Evolutionary conservation across 2,888 invertebrate species (phyloP).

Genomic region (Anthophora plumipes): DNA sequence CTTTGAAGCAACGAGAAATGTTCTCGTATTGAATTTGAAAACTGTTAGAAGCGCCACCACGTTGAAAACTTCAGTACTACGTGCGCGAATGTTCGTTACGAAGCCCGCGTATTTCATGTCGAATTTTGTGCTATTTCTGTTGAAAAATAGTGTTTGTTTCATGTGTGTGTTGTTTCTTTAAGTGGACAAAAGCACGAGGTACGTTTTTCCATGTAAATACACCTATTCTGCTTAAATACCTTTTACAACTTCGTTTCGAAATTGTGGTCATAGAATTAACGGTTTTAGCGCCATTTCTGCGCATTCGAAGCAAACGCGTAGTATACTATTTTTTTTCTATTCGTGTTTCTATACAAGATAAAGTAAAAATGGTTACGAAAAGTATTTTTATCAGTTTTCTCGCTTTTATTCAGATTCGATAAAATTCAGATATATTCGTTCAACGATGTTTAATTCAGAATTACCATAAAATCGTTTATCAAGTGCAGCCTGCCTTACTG

Average conservation of each 20-base stretch:
- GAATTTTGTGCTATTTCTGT: not conserved
- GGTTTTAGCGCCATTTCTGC: not conserved
- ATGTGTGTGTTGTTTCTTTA: too few species aligned
- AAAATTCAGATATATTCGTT: not conserved
- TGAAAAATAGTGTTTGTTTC: not conserved
- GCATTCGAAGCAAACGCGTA: not conserved
- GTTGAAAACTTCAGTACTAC: not conserved
- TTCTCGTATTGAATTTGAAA: too few species aligned
- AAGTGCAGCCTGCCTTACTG: not conserved
- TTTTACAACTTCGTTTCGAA: not conserved
- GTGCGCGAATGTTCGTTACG: not conserved
- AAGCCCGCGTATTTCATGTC: not conserved
- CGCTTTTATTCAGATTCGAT: too few species aligned
- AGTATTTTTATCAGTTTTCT: constrained; percentile 8
- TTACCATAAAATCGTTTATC: too few species aligned
- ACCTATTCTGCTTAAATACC: not conserved
- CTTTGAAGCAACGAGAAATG: too few species aligned
- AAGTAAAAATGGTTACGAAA: not conserved
- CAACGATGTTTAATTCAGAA: too few species aligned
- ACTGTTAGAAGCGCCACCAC: not conserved
- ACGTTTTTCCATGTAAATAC: not conserved
- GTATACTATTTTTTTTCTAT: not conserved
- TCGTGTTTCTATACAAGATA: not conserved
- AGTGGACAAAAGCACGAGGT: not conserved
- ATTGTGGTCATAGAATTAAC: not conserved